Evolutionary conservation across 2,113 vertebrate species (phyloP).

Genomic region (Sorex fumeus): DNA sequence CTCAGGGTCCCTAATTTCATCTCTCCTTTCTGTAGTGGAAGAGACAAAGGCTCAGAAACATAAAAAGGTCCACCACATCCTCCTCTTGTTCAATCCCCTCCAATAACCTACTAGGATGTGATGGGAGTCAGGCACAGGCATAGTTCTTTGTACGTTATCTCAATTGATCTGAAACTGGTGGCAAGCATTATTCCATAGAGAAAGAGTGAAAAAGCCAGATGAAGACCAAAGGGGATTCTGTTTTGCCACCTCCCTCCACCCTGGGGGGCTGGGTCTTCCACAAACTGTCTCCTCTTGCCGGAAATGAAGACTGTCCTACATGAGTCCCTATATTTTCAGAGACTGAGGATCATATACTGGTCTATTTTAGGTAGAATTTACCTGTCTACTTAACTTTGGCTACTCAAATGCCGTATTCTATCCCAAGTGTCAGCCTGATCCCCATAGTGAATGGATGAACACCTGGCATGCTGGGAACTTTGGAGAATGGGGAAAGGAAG

Average conservation of each 20-base stretch:
- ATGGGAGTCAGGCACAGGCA: not conserved
- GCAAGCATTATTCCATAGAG: not conserved
- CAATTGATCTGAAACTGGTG: conserved; percentile 21
- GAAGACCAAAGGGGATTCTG: not conserved
- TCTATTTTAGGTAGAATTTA: too few species aligned
- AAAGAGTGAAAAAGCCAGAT: not conserved
- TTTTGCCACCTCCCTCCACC: too few species aligned
- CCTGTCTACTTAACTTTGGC: not conserved
- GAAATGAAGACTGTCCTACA: not conserved
- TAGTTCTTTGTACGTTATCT: not conserved
- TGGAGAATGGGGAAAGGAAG: too few species aligned
- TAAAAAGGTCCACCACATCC: not conserved
- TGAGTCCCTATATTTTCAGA: not conserved
- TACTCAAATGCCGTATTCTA: too few species aligned
- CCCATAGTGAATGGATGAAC: not conserved
- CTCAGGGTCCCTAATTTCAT: not conserved
- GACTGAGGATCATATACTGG: not conserved
- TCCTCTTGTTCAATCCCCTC: not conserved
- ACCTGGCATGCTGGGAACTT: not conserved
- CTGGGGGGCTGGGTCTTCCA: not conserved
- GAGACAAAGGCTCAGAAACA: not conserved
- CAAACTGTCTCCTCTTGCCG: not conserved
- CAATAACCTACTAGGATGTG: too few species aligned
- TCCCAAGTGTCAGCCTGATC: too few species aligned
- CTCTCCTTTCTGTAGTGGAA: not conserved